Base-by-base conservation (phyloP, 2,888 invertebrate species). In the Drosophila eohydei region DNA sequence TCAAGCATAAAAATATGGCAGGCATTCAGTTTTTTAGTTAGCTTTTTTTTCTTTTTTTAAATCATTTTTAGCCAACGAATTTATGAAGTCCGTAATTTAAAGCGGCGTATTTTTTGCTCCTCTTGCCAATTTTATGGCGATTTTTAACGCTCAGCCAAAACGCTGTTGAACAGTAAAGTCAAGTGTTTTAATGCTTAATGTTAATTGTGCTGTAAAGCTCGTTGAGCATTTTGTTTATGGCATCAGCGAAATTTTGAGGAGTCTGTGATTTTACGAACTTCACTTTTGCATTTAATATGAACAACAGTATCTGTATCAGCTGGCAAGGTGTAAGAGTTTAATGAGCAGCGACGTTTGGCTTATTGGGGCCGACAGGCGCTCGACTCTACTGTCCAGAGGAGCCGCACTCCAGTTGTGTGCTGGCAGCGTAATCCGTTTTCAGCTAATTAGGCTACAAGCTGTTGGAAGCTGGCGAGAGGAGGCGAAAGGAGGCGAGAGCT, bases 381-480 rank as follows among this genome's bases (percentile, higher is more conserved):
- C 48, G 12, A 28, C 38, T 14, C 38, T 12, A 36, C 38, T 9
- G 58, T 30, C 14, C 58, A 12, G 58, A 30, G 30, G 6, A 58
- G 38, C 16, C 36, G 40, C 46, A 59, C 51, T 78, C 46, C 74
- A 71, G 48, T 65, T 75, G 54, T 21, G 11, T 28, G 60, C 68
- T 63, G 67, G 72, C 48, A 46, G 56, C 61, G 57, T 83, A 79
- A 83, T 82, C 78, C 80, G 75, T 80, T 65, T 78, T 73, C 72
- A 82, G 70, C 86, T 88, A 86, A 86, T 86, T 86, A 86, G 86
- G 73, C 84, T 72, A 88, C 86, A 88, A 72, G 80, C 50, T 70
- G 66, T 54, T 50, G 55, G 40, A 8, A 4, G 50, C 55, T n/a
- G 52, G 52, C 50, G 38, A 41, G 41, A 57, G 43, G 8, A 66